Evolutionary conservation across 2,888 invertebrate species (phyloP).

Genomic region (Calliphora vomitoria): DNA sequence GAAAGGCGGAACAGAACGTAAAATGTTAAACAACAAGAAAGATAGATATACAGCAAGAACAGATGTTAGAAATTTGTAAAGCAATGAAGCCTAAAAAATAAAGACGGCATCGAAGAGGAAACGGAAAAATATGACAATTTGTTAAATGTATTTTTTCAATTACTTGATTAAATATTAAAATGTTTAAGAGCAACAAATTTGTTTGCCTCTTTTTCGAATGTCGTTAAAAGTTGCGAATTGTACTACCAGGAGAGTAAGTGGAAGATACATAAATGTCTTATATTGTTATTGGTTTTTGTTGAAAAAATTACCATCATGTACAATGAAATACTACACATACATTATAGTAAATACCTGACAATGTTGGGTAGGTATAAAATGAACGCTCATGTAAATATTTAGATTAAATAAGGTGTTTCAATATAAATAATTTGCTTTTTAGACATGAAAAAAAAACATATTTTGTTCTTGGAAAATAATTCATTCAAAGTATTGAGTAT

Average conservation of each 20-base stretch:
- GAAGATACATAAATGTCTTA: neutral
- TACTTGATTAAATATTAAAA: slow-evolving; percentile 69
- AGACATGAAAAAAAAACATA: too few relatives aligned
- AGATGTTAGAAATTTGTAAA: slow-evolving; percentile 59
- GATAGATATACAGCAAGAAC: slow-evolving; percentile 50
- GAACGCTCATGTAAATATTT: too few relatives aligned
- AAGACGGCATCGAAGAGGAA: neutral
- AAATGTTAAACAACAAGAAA: slow-evolving; percentile 30
- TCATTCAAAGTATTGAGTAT: too few relatives aligned
- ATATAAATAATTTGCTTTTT: too few relatives aligned
- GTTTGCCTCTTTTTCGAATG: neutral
- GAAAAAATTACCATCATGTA: neutral
- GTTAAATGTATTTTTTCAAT: slow-evolving; percentile 70
- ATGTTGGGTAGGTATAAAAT: too few relatives aligned
- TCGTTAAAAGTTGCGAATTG: neutral
- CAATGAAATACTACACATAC: too few relatives aligned
- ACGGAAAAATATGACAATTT: slow-evolving; percentile 66
- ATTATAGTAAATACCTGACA: too few relatives aligned
- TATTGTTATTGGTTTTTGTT: slow-evolving; percentile 7
- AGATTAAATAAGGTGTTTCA: too few relatives aligned
- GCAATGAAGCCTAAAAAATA: slow-evolving; percentile 50
- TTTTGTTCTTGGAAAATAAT: too few relatives aligned
- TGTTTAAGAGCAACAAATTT: slow-evolving; percentile 34
- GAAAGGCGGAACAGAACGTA: slow-evolving; percentile 7
- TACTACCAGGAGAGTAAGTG: neutral